Evolutionary conservation across 2,113 vertebrate species (phyloP).

Genomic region (Microcebus tavaratra): DNA sequence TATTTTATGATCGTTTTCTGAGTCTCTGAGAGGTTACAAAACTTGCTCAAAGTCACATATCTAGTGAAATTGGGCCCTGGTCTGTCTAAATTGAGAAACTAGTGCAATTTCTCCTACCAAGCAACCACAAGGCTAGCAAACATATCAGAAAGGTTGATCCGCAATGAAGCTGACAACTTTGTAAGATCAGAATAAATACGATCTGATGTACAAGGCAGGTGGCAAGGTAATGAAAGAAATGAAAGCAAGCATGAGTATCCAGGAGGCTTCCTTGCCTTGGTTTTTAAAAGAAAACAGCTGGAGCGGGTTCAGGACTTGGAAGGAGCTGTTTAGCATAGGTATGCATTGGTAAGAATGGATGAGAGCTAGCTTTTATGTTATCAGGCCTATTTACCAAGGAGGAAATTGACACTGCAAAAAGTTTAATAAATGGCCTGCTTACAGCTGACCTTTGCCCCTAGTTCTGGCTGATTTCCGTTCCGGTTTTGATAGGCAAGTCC

Average conservation of each 20-base stretch:
- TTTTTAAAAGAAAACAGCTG: background rate
- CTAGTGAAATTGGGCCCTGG: background rate
- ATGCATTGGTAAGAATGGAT: too few relatives aligned
- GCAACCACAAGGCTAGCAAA: background rate
- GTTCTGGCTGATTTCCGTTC: background rate
- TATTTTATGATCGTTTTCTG: slow-evolving; percentile 4
- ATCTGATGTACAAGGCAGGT: background rate
- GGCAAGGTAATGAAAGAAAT: too few relatives aligned
- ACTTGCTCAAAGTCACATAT: background rate
- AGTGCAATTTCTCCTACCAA: background rate
- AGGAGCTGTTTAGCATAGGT: background rate
- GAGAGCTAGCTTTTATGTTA: background rate
- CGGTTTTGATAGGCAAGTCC: background rate
- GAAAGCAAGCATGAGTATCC: background rate
- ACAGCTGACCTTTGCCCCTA: background rate
- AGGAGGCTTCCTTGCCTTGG: background rate
- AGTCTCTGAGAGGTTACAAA: background rate
- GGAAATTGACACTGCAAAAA: background rate
- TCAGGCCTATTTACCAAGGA: background rate
- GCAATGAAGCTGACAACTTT: background rate
- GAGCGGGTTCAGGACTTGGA: background rate
- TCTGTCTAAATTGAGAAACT: background rate
- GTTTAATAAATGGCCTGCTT: background rate
- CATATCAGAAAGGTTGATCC: background rate
- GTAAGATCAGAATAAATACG: too few relatives aligned